Base-by-base conservation (phyloP, 2,797 vertebrate species). In the Xyrichtys novacula region DNA sequence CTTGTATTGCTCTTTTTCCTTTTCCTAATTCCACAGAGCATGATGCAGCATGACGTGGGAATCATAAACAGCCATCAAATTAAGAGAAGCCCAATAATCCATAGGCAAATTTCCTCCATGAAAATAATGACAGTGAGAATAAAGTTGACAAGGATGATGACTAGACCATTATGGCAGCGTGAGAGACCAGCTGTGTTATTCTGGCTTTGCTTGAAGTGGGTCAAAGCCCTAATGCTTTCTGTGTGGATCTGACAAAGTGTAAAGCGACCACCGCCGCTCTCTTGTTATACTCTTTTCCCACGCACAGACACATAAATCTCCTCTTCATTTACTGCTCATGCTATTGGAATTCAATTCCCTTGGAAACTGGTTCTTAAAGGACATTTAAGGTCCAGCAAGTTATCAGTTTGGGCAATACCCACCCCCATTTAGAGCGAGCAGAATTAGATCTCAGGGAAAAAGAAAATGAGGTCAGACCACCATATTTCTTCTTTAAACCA, bases 201-300 rank as follows among this genome's bases (percentile, higher is more conserved):
- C 63, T 26, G 28, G 71, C 34, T 48, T 54, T n/a, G 78, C 56
- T 78, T 83, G 66, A 91, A 89, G 81, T 88, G 79, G 78, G 85
- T 84, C 78, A 85, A 63, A 85, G 65, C 74, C 63, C 65, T 89
- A 87, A 88, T 88, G 79, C 79, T 60, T 53, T 81, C 85, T 84
- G 91, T 91, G 83, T 92, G 80, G 70, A 73, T 67, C 76, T 86
- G 85, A 86, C 85, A 86, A 90, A 88, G 77, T 89, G 80, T 80
- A 81, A 90, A 88, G 78, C 62, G 44, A 75, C 82, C 77, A 72
- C 82, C 36, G 22, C 80, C 42, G 76, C 70, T 19, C 66, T 74
- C 87, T 87, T 83, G 85, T 88, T 85, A 87, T 78, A 71, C 76
- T 62, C 83, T 71, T 85, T 90, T 86, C 86, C 71, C 78, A 83